A percentile compares a stretch with the other conserved stretches of the same genome.
Conservation (phyloP, 2,888 invertebrate genomes). For the Eupithecia vulgata region DNA sequence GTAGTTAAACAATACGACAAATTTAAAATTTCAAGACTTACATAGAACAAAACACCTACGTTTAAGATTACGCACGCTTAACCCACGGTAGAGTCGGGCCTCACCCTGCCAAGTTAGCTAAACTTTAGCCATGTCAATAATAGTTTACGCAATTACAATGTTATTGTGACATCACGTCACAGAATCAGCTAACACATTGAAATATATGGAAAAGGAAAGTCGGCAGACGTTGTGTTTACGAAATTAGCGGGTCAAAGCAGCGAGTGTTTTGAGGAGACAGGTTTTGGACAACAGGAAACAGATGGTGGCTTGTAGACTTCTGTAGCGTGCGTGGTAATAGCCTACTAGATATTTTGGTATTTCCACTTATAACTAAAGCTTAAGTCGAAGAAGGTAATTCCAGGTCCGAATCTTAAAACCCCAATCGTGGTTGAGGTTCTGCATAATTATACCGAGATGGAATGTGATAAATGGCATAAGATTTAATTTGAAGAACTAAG, state of each 20-base stretch:
- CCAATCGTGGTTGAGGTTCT: background rate
- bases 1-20: too few relatives aligned
- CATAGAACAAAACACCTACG: background rate
- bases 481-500: background rate
- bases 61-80: background rate
- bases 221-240: conserved; percentile 23
- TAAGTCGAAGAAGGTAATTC: background rate
- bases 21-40: too few relatives aligned
- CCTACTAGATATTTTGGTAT: background rate
- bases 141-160: conserved; percentile 18
- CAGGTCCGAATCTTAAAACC: background rate
- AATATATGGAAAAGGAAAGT: conserved; percentile 32
- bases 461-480: background rate
- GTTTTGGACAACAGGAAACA: background rate
- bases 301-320: background rate
- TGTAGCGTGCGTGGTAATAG: background rate
- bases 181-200: conserved; percentile 37
- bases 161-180: conserved; percentile 48
- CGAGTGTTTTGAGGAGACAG: background rate
- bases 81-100: background rate
- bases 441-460: background rate
- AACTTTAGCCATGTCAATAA: background rate
- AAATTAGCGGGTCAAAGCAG: conserved; percentile 16
- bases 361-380: background rate
- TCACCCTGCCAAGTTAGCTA: background rate